Base-by-base conservation (phyloP, 2,888 invertebrate genomes). In the Lycophotia porphyrea region DNA sequence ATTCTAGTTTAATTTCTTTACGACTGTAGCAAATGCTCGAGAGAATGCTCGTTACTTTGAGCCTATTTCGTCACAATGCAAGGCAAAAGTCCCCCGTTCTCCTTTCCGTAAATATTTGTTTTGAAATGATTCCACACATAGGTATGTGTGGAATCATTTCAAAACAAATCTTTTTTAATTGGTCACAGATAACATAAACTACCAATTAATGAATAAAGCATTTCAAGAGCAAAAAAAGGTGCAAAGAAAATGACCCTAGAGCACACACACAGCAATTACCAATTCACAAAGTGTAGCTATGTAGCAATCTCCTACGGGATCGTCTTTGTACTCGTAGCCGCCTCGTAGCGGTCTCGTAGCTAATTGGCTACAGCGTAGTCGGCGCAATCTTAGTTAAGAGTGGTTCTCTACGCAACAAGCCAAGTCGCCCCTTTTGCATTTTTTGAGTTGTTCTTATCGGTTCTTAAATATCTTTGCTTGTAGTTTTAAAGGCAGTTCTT, bases 281-380 rank as follows among this genome's bases (percentile, higher is more conserved):
- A 58, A 79, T 74, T 79, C 58, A 66, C 36, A 66, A 65, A 39
- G 69, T 36, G 65, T 60, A 67, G 74, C 74, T 18, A 67, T 72
- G 63, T 67, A 67, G 79, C 79, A 74, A 79, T 80, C 68, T 79
- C 60, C 42, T 66, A 52, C 44, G 69, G 58, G 58, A 80, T 80
- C 49, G 47, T 42, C 49, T 74, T 63, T 63, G 63, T 63, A 39
- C 18, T 76, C 78, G 74, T 58, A 72, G 75, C 44, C 63, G n/a
- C 15, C 39, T 77, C 69, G 79, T 58, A 74, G 76, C 60, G 27
- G 39, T 58, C 27, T 36, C 63, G 69, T 74, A 71, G 75, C 58
- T 80, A 80, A 82, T 82, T 82, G 71, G 78, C 79, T 78, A 80
- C 78, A 60, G 70, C 49, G 64, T 44, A 44, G 83, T 63, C 36